These are phyloP conservation scores for Hermaeophaga mercurialis DNA, from an alignment of 2,888 invertebrate species.

Conservation along the genomic window DNA sequence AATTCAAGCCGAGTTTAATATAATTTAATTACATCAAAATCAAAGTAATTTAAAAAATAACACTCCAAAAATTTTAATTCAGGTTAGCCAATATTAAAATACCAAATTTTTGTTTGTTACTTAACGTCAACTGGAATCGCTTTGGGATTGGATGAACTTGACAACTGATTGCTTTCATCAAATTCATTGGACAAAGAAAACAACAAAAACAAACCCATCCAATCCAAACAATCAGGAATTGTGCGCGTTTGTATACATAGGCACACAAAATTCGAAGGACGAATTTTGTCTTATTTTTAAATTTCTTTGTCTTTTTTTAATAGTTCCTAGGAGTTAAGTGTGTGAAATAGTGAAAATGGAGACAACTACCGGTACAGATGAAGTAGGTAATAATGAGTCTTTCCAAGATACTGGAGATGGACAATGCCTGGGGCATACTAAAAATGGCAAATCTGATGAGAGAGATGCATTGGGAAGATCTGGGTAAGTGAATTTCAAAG, in stretches of 20 bases:
- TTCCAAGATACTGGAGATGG: slow-evolving; percentile 43
- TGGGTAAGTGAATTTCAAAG: slow-evolving; percentile 41
- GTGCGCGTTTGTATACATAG: background rate
- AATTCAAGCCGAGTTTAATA: no score
- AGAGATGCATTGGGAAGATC: slow-evolving; percentile 47
- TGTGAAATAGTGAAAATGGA: slow-evolving; percentile 30
- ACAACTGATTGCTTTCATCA: no score
- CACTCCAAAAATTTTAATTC: background rate
- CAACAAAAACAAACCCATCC: slow-evolving; percentile 9
- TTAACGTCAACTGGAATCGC: no score
- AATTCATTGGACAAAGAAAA: background rate
- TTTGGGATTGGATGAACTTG: no score
- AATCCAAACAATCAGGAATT: background rate
- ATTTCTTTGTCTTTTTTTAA: slow-evolving; percentile 18
- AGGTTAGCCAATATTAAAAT: background rate
- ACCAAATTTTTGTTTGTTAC: no score
- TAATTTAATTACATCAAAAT: no score
- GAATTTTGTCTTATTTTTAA: background rate
- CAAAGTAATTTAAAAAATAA: no score
- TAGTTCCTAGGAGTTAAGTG: slow-evolving; percentile 3
- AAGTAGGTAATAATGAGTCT: slow-evolving; percentile 37
- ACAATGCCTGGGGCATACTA: slow-evolving; percentile 37
- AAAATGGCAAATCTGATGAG: slow-evolving; percentile 38
- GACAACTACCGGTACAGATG: slow-evolving; percentile 34
- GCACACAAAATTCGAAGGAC: background rate